Evolutionary conservation across 2,113 vertebrate species (phyloP), one percentile per base, ranked within the genome.

Genomic region (Phoenicopterus ruber): DNA sequence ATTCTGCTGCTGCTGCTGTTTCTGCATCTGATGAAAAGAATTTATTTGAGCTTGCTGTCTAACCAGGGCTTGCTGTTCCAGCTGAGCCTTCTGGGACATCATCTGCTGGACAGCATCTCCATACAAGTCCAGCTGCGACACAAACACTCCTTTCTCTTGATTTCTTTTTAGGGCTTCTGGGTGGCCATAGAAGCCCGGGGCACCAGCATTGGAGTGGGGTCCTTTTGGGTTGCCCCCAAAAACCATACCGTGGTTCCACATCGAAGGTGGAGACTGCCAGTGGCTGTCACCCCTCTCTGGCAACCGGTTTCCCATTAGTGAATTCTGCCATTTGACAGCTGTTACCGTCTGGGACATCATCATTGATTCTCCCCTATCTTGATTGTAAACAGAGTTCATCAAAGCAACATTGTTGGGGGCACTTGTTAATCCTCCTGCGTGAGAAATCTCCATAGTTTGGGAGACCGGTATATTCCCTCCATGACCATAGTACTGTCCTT

Each of bases 271-370:
- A 93, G 98, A 95, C 52, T 98, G 98, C 99, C 99, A 99, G 46
- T 96, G 89, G 5, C 98, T 92, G 32, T 99, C 98, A 78, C 98
- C 98, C 13, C 98, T 98, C 74, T 99, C 99, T 10, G 98, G 98
- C 50, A 98, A 97, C 14, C 98, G 73, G 97, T 98, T 99, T 83
- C 99, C 99, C 98, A 99, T 98, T 50, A 98, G 86, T 2, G 98
- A 97, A 90, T 97, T 98, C 91, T 98, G 97, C 98, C 98, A 98
- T 88, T 98, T 98, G 36, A 97, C 97, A 29, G 99, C 97, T 50
- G 98, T 98, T 96, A 99, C 98, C 59, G 99, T 98, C 97, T 99
- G 99, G 79, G 99, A 98, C 54, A 99, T 97, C 97, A 99, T 97
- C 94, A 98, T 98, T n/a, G 99, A 98, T 46, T 99, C 98, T 17